A percentile compares a stretch with the other conserved stretches of the same genome.
phyloP scores from a whole-genome alignment of 1,140 invertebrate genomes.

The Choristoneura fumiferana region DNA sequence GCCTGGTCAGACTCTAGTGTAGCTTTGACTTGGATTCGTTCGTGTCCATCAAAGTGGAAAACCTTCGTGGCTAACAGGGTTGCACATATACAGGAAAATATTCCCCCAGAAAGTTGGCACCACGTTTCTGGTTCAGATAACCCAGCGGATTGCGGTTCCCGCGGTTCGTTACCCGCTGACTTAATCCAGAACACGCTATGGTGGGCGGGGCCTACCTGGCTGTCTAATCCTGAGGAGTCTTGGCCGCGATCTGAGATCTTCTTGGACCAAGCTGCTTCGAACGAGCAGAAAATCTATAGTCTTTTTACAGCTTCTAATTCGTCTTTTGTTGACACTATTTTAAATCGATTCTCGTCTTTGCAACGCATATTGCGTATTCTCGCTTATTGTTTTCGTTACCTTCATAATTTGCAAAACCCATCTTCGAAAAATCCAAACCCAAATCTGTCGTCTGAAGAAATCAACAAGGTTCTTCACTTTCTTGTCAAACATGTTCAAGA shows the following conservation, averaged over 20 bases:
- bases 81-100: constrained; percentile 44
- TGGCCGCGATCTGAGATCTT: background rate
- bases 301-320: background rate
- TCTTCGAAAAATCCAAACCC: no score
- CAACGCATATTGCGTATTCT: background rate
- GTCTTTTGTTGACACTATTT: background rate
- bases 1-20: constrained; percentile 46
- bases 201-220: background rate
- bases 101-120: constrained; percentile 34
- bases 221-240: background rate
- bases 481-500: background rate
- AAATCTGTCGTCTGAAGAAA: no score
- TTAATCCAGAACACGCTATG: constrained; percentile 27
- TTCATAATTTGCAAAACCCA: background rate
- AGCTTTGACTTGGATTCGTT: constrained; percentile 50
- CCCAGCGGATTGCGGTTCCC: constrained; percentile 35
- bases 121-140: constrained; percentile 32
- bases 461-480: background rate
- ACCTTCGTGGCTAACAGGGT: constrained; percentile 65
- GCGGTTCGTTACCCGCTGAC: constrained; percentile 24
- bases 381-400: background rate
- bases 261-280: background rate
- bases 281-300: background rate
- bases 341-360: background rate
- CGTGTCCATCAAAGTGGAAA: no score